A percentile compares a stretch with the other conserved stretches of the same genome.
These are phyloP conservation scores for Nomada flava DNA, from an alignment of 2,888 invertebrate genomes.

Conservation along the genomic window DNA sequence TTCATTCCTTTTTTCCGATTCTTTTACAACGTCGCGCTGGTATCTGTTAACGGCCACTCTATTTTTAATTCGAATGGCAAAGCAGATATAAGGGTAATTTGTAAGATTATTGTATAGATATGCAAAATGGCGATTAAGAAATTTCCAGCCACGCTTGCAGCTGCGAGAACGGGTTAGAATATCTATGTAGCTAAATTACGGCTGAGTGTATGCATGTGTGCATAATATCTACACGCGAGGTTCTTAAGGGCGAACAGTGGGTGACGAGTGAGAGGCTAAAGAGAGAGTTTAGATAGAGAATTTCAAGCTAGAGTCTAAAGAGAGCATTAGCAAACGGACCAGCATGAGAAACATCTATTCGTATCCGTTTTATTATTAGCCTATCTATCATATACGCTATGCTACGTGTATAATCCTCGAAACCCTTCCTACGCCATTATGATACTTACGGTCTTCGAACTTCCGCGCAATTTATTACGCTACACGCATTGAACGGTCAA, in stretches of 20 bases:
- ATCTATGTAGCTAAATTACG: conserved; percentile 12
- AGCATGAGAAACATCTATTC: conserved; percentile 29
- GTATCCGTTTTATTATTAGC: conserved; percentile 37
- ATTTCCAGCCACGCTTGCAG: neutral
- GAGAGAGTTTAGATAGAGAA: conserved; percentile 41
- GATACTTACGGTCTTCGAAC: neutral
- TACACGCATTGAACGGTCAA: neutral
- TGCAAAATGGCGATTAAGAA: neutral
- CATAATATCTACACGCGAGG: neutral
- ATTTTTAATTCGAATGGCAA: too few relatives aligned
- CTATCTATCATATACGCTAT: conserved; percentile 19
- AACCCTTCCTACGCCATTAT: conserved; percentile 5
- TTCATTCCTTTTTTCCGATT: too few relatives aligned
- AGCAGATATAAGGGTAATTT: neutral
- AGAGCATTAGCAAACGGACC: conserved; percentile 33
- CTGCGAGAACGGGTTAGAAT: neutral
- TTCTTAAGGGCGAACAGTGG: conserved; percentile 34
- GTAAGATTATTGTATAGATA: neutral
- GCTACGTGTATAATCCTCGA: conserved; percentile 10
- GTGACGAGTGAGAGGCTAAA: conserved; percentile 26
- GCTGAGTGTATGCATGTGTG: neutral
- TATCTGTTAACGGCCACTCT: too few relatives aligned
- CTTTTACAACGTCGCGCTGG: too few relatives aligned
- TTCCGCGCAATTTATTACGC: neutral
- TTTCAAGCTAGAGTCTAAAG: conserved; percentile 29